Base-by-base conservation (phyloP, 2,888 invertebrate species). In the Anarsia innoxiella region DNA sequence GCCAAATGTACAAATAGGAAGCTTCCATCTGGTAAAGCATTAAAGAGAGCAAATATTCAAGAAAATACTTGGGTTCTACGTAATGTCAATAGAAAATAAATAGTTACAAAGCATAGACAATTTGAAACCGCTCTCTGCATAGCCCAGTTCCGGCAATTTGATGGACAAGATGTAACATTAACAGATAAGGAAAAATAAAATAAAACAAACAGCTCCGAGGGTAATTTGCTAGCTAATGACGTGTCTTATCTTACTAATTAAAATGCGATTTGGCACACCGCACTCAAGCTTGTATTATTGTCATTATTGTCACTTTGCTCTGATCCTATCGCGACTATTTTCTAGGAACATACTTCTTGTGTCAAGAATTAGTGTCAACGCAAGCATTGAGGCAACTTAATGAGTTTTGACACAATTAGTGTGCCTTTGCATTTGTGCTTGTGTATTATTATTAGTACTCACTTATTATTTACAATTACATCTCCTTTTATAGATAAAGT, bases 151-250 rank as follows among this genome's bases (percentile, higher is more conserved):
- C 67, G 67, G 67, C 56, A 69, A 74, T 72, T 76, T 72, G 62
- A 66, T 54, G 50, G 56, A 73, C 76, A 75, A 75, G 74, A 79
- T 74, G 60, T 54, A 65, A 62, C 69, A 76, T 71, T 70, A 70
- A 49, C 51, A 74, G 79, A 82, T 79, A 80, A 78, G 64, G 53
- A 59, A 59, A 73, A 71, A 73, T 66, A 67, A 71, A 72, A 74
- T 72, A 75, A 77, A 76, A 73, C 71, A 71, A 72, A 77, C 66
- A 63, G 60, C 61, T 64, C 59, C 49, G 51, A 52, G 66, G 66
- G 73, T 67, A 83, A 83, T 80, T 79, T 78, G 66, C 76, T 62
- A 65, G 69, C 76, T 78, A 83, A 83, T 77, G 78, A 64, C 66
- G 42, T 53, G 49, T 56, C 73, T 77, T 80, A 79, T 80, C 79